Evolutionary conservation across 2,888 invertebrate species (phyloP), one percentile per base, ranked within the genome.

Genomic region (Paralinhomoeus sp.): DNA sequence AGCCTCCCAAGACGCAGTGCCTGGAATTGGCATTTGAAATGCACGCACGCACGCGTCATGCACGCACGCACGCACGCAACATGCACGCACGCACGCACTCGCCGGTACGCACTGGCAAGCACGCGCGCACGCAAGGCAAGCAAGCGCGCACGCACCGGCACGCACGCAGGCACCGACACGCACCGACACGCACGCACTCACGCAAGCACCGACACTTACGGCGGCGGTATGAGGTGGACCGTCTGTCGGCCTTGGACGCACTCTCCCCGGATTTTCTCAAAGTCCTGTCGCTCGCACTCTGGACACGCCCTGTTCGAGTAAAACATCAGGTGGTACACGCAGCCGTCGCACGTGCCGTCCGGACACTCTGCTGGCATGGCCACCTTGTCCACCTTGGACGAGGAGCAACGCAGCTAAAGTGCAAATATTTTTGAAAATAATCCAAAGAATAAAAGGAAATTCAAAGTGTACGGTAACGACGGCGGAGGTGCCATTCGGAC

Each of bases 301-400:
- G 70, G 70, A 54, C 72, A 72, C 1, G 70, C 71, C 17, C 7
- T 3, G n/a, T 3, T 3, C 54, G 71, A 68, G 5, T 20, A 24
- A 2, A 43, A 41, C 21, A 24, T n/a, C n/a, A 49, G 24, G 3
- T 45, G 43, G 53, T 69, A 72, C 46, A 62, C 64, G 53, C 72
- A 72, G 2, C 72, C 72, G 56, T 72, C 71, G 57, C 72, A 72
- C 1, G 72, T 72, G 9, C 69, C 73, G 45, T 60, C 60, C 2
- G 60, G 61, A 45, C 60, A 60, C 9, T 41, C 38, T 1, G 50
- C 48, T 1, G 59, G 57, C n/a, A 60, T 45, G 20, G 53, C 50
- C 36, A 55, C 47, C 46, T 2, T 27, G 5, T 5, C 27, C 5
- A 9, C 12, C 27, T 27, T 27, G 7, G 5, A 9, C 27, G 27